Evolutionary conservation across 2,888 invertebrate genomes (phyloP), one percentile per base, ranked within the genome.

Genomic region (Drosophila lutescens): DNA sequence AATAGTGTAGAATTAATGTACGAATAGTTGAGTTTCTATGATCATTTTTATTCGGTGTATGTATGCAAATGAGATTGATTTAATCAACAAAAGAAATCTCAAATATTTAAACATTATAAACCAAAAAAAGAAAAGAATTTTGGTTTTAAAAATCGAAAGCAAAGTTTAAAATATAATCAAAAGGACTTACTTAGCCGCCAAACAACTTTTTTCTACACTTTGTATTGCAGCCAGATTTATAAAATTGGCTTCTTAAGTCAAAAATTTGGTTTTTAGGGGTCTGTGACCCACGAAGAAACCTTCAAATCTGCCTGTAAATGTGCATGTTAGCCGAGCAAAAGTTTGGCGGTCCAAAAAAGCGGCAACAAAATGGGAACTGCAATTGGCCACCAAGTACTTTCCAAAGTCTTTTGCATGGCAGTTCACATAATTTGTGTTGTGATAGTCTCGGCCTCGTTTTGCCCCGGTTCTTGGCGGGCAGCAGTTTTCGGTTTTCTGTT

Each of bases 381-480:
- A 83, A 88, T 86, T 83, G 85, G 76, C 83, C 89, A 84, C 70
- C 73, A 84, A 88, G 76, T 85, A 88, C 83, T 83, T 83, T 88
- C 87, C 76, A 80, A 83, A 88, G 85, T 70, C 77, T 85, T 87
- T 88, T 86, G 85, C 89, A 88, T 84, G 81, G 63, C 85, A 69
- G 57, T 74, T 77, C 74, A 74, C 75, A 86, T 77, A 84, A 86
- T 84, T 86, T 59, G 61, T 78, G 85, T 80, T 84, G 79, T 76
- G 72, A 70, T 81, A 86, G 85, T 80, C 78, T 74, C 53, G 70
- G 46, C 76, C 60, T 76, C 55, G 57, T 58, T 65, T 59, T 51
- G 47, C 54, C 49, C 56, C 41, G 66, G 32, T 53, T 73, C 40
- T 54, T 67, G 66, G 58, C 36, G 57, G 74, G 63, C 70, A 60